These are phyloP conservation scores for Leptopilina boulardi DNA, from an alignment of 1,140 invertebrate genomes.

Conservation along the genomic window DNA sequence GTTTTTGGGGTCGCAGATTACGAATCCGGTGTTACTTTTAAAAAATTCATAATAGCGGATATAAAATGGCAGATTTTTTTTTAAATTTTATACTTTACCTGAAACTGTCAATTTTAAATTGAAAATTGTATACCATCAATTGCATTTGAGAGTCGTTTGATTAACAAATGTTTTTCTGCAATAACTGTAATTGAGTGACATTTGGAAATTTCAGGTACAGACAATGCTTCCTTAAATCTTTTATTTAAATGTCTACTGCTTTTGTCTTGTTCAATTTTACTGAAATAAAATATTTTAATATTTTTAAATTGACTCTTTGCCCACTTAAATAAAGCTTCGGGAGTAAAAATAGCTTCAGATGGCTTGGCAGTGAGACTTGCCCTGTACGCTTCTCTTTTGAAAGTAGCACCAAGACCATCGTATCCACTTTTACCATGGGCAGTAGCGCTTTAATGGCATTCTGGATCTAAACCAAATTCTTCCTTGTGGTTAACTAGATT, in stretches of 20 bases:
- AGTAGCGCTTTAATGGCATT: background rate
- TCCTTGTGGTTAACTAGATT: constrained; percentile 49
- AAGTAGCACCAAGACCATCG: background rate
- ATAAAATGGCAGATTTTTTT: no score
- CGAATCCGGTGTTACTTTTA: no score
- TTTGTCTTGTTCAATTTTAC: background rate
- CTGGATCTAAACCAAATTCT: background rate
- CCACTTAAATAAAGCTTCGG: constrained; percentile 33
- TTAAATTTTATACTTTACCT: no score
- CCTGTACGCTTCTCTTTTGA: constrained; percentile 1
- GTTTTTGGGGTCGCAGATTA: no score
- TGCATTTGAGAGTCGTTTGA: no score
- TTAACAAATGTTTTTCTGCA: no score
- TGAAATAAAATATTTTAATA: constrained; percentile 26
- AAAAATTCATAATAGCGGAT: no score
- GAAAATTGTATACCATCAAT: no score
- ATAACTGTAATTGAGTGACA: background rate
- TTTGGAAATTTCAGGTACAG: background rate
- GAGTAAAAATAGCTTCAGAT: constrained; percentile 14
- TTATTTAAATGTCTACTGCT: background rate
- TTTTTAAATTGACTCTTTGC: constrained; percentile 12
- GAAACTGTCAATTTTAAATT: no score
- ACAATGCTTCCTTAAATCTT: background rate
- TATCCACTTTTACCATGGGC: constrained; percentile 1
- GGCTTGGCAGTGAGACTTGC: constrained; percentile 12